A percentile compares a stretch with the other conserved stretches of the same genome.
Conservation (phyloP, 2,797 vertebrate genomes). For the Cossypha niveicapilla region DNA sequence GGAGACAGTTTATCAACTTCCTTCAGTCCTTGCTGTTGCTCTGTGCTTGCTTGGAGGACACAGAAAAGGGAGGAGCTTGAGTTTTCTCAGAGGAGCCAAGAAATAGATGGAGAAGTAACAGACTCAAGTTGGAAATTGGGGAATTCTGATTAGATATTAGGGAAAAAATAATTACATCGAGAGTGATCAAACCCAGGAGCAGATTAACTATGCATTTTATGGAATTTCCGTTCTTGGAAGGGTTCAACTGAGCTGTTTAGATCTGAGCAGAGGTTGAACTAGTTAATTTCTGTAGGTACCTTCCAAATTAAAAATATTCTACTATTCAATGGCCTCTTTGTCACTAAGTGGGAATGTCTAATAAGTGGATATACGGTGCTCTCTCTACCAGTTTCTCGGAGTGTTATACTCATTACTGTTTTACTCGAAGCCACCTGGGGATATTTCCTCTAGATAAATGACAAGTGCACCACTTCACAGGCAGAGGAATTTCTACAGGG, state of each 20-base stretch:
- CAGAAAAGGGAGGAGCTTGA: background rate
- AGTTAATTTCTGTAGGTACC: background rate
- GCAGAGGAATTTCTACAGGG: background rate
- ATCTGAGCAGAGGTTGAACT: background rate
- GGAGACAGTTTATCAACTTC: background rate
- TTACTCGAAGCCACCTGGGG: background rate
- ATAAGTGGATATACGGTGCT: background rate
- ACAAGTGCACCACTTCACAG: background rate
- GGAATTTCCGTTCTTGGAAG: background rate
- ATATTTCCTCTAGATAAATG: background rate
- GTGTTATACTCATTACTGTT: background rate
- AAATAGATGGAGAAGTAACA: background rate
- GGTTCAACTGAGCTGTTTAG: background rate
- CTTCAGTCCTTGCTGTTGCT: background rate
- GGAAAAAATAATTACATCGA: background rate
- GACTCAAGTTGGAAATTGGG: background rate
- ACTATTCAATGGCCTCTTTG: background rate
- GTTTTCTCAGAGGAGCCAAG: background rate
- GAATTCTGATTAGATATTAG: background rate
- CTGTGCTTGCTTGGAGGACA: background rate
- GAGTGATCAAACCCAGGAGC: background rate
- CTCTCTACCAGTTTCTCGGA: background rate
- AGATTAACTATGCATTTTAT: background rate
- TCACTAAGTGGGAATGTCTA: background rate
- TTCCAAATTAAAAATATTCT: background rate